A percentile compares a stretch with the other conserved stretches of the same genome.
These are phyloP conservation scores for Prionace glauca DNA, from an alignment of 2,797 vertebrate species.

Conservation along the genomic window DNA sequence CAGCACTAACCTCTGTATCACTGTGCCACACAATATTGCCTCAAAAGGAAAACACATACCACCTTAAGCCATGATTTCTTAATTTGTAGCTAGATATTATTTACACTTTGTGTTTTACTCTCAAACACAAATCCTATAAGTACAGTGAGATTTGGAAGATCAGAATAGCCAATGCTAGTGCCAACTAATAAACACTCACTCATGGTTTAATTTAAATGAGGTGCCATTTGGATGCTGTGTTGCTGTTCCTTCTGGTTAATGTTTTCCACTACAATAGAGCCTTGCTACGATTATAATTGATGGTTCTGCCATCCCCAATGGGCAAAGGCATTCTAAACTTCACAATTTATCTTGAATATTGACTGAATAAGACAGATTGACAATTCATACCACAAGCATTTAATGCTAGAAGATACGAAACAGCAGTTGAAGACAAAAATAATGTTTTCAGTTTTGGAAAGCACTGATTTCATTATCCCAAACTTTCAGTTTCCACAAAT, in stretches of 20 bases:
- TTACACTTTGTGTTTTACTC: neutral
- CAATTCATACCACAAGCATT: neutral
- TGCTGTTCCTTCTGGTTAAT: neutral
- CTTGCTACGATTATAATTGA: neutral
- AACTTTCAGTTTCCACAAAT: neutral
- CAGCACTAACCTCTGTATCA: too few species aligned
- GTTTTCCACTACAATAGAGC: neutral
- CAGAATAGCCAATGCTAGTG: neutral
- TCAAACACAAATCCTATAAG: neutral
- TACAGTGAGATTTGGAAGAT: neutral
- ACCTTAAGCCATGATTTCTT: neutral
- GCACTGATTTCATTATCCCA: neutral
- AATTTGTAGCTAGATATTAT: neutral
- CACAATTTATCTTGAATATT: neutral
- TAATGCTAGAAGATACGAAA: neutral
- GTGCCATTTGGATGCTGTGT: conserved; percentile 11
- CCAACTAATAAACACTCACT: neutral
- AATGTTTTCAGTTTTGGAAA: neutral
- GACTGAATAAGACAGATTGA: neutral
- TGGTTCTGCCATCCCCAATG: neutral
- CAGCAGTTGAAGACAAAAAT: neutral
- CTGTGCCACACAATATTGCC: neutral
- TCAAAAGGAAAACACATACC: neutral
- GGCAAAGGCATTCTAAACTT: neutral
- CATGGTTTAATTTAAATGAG: conserved; percentile 5